A percentile compares a stretch with the other conserved stretches of the same genome.
phyloP scores from a whole-genome alignment of 2,797 vertebrate genomes.

The Alauda arvensis region DNA sequence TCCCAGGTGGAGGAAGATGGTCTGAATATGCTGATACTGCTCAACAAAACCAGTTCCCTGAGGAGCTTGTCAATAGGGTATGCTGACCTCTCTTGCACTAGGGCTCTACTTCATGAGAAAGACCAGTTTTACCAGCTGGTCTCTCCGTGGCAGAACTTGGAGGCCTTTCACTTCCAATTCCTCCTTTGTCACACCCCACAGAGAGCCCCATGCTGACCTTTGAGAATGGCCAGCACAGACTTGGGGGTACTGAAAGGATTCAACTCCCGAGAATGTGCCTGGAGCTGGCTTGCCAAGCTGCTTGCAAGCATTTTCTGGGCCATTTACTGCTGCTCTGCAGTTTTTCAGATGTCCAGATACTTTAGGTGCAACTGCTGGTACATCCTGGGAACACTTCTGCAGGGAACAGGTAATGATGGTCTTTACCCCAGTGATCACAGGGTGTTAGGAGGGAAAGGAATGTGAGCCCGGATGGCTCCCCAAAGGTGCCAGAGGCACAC shows the following conservation, averaged over 20 bases:
- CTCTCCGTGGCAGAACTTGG: background rate
- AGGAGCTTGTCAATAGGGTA: rapidly evolving
- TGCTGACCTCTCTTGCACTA: background rate
- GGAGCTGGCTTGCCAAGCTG: background rate
- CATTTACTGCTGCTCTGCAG: background rate
- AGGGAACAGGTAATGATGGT: conserved; percentile 24
- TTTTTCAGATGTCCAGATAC: background rate
- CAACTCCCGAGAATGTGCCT: background rate
- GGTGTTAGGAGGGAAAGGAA: conserved; percentile 16
- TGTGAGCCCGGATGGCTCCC: background rate
- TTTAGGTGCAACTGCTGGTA: background rate
- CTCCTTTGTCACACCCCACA: background rate
- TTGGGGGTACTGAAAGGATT: rapidly evolving
- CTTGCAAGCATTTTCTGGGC: background rate
- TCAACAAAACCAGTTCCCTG: background rate
- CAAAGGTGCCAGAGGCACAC: conserved; percentile 1
- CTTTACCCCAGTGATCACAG: conserved; percentile 40
- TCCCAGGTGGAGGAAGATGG: background rate
- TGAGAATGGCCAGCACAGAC: background rate
- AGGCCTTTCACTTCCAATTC: background rate
- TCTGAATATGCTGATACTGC: background rate
- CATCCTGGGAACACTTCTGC: background rate
- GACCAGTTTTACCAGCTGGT: rapidly evolving
- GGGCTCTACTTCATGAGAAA: background rate
- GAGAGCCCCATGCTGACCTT: background rate